phyloP scores from a whole-genome alignment of 2,113 vertebrate species.

The Amphiprion ocellaris region DNA sequence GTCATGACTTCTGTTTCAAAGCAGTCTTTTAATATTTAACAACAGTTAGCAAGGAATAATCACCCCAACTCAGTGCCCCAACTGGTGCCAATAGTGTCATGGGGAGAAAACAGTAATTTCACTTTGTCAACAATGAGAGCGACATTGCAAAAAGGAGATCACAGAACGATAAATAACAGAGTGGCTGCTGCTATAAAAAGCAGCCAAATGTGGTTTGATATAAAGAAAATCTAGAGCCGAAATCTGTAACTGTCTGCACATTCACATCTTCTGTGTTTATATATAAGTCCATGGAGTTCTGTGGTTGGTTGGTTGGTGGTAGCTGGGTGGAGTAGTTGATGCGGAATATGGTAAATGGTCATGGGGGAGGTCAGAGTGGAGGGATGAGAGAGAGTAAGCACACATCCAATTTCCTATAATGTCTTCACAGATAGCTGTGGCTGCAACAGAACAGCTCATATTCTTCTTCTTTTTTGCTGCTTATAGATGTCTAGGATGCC shows the following conservation, averaged over 20 bases:
- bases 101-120: too few relatives aligned
- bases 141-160: neutral
- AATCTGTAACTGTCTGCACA: constrained; percentile 11
- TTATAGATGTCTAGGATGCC: constrained; percentile 10
- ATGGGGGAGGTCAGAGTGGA: constrained; percentile 9
- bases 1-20: constrained; percentile 26
- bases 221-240: constrained; percentile 3
- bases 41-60: too few relatives aligned
- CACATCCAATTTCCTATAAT: constrained; percentile 47
- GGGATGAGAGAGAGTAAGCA: constrained; percentile 8
- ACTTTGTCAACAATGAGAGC: neutral
- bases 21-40: neutral
- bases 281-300: constrained; percentile 19
- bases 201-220: neutral
- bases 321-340: constrained; percentile 54
- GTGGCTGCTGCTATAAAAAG: neutral
- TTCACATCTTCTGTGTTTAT: constrained; percentile 23
- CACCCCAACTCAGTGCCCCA: too few relatives aligned
- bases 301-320: constrained; percentile 46
- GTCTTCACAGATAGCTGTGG: constrained; percentile 7
- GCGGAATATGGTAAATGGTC: constrained; percentile 14
- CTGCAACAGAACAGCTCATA: neutral
- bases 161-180: neutral
- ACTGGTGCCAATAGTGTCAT: too few relatives aligned
- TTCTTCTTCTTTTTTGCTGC: neutral